Evolutionary conservation across 2,797 vertebrate species (phyloP), one percentile per base, ranked within the genome.

Genomic region (Poeciliopsis presidionis): DNA sequence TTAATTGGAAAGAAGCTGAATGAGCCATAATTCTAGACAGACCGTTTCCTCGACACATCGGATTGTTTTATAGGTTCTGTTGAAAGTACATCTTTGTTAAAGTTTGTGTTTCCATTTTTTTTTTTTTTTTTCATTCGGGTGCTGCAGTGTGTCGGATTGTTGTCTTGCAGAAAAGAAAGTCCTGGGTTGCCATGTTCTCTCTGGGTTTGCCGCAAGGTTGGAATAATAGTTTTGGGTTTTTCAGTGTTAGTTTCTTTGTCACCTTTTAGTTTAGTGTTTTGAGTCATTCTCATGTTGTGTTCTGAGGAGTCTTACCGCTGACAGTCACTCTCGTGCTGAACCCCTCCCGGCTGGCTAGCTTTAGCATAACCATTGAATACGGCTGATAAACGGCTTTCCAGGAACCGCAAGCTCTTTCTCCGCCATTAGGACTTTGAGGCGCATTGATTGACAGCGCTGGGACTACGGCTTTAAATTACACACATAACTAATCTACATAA

Each of bases 1-100:
- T 82, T 78, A 18, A 82, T 87, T 81, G 78, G 49, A 89, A 74
- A 81, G 74, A 57, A 63, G 67, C 82, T 73, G 74, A 55, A 80
- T 75, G 80, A 89, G 77, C 69, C 30, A 67, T 87, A 69, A 73
- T 72, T 49, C 77, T 80, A 63, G 12, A 33, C 9, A 76, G 74
- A 79, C 75, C 80, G 72, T 51, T 75, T 84, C 43, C 39, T 11
- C 33, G 1, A 75, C 65, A 28, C 45, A 76, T 71, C 75, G 70
- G 30, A 45, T 13, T 55, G 13, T 25, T 22, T 36, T 22, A 41
- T 57, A 30, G 14, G 57, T 49, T 22, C 74, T 77, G n/a, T 3
- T 73, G 5, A 65, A 63, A 53, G 43, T 28, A 5, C 7, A 1
- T 71, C 11, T 67, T 41, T 55, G 1, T 18, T 30, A 33, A 41